phyloP scores from a whole-genome alignment of 2,888 invertebrate genomes.

The Drosophila birchii region DNA sequence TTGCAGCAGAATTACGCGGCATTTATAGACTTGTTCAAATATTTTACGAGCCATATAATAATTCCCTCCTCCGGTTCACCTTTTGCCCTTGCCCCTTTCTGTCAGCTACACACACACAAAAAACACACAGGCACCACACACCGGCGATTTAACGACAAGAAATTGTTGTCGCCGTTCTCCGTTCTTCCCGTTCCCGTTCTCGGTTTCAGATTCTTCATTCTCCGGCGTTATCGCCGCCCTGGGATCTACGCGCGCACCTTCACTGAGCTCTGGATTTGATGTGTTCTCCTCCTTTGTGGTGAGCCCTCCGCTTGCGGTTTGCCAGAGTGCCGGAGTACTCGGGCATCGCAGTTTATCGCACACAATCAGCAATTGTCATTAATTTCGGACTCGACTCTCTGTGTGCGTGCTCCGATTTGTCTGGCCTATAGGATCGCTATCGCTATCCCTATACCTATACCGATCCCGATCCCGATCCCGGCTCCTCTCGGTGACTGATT shows the following conservation, averaged over 20 bases:
- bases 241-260: conserved; percentile 32
- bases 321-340: conserved; percentile 7
- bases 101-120: conserved; percentile 17
- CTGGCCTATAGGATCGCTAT: conserved; percentile 39
- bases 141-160: conserved; percentile 30
- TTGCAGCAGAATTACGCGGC: conserved; percentile 73
- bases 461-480: not conserved
- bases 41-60: conserved; percentile 78
- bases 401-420: conserved; percentile 82
- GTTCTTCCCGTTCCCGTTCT: not conserved
- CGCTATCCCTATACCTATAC: not conserved
- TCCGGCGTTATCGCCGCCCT: conserved; percentile 10
- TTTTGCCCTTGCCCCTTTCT: conserved; percentile 8
- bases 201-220: conserved; percentile 8
- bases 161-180: conserved; percentile 29
- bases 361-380: conserved; percentile 81
- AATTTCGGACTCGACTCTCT: conserved; percentile 73
- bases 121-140: conserved; percentile 7
- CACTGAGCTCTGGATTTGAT: conserved; percentile 22
- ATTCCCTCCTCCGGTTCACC: conserved; percentile 49
- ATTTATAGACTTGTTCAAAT: conserved; percentile 77
- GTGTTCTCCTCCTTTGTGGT: conserved; percentile 1
- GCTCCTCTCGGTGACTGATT: conserved; percentile 57
- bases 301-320: conserved; percentile 18
- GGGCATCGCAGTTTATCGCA: conserved; percentile 62